Base-by-base conservation (phyloP, 2,113 vertebrate genomes). In the Syrrhaptes paradoxus region DNA sequence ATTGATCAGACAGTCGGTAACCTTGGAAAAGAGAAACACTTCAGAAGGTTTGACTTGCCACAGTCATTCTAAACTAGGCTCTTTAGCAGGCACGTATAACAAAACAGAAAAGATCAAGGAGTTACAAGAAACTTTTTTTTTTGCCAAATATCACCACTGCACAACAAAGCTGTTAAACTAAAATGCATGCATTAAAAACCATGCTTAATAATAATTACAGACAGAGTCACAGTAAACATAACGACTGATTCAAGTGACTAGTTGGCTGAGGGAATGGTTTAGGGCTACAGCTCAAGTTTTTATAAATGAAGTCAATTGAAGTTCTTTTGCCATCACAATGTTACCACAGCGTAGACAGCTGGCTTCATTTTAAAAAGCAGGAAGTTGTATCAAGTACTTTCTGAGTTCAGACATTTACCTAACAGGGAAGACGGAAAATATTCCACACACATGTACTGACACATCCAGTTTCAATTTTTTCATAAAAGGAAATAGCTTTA, bases 1-100 rank as follows among this genome's bases (percentile, higher is more conserved):
- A 99, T 89, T 99, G 99, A 87, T 99, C 99, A 21, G 99, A 99
- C 12, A 99, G 98, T 67, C 99, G 98, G 97, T 99, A 99, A 25
- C 99, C 99, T 99, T 96, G 84, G 74, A 74, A 93, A 87, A 90
- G 82, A 80, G 59, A 96, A 92, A 70, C 26, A 54, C 80, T 92
- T 95, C 81, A 89, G 21, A 62, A 84, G 62, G 68, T 43, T 91
- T 89, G 57, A 49, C 15, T 61, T 90, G 70, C 25, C 2, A 9
- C 28, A 66, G 59, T 51, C 38, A 11, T 74, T 10, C 81, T 66
- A 11, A 75, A 31, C 26, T 11, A 19, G 45, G 52, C 24, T 49
- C 25, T 38, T 57, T 4, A 68, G 38, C 58, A 63, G 70, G 48
- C 10, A 0, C 11, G n/a, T 36, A 18, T 26, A 87, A 65, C 45